Base-by-base conservation (phyloP, 2,797 vertebrate genomes). In the Micrastur ruficollis region DNA sequence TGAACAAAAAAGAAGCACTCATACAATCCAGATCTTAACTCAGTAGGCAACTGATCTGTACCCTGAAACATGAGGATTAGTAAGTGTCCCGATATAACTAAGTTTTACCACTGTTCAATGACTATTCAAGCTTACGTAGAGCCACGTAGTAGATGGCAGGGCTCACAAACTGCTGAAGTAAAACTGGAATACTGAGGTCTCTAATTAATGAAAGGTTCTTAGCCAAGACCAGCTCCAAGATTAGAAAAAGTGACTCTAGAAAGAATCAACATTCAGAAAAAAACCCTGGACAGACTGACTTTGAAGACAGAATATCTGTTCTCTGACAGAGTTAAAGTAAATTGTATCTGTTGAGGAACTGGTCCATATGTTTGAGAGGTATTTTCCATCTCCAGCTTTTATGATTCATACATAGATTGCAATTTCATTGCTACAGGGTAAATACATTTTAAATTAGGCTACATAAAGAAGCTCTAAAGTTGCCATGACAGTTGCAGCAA, bases 371-470 rank as follows among this genome's bases (percentile, higher is more conserved):
- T 70, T 95, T 50, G 59, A 81, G 58, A 90, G 70, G 58, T 84
- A 71, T 93, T 90, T 91, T 95, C 90, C 66, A 90, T 81, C 79
- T 81, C 68, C 46, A 83, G 56, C 34, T 93, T 81, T 92, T 87
- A 86, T 75, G 71, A 94, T 80, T 95, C 81, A 87, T 52, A 81
- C 52, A 93, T 52, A 84, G 86, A 93, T 70, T 81, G 40, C 27
- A 81, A 55, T 82, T 90, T 89, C 78, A 73, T 75, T 80, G 86
- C 90, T 95, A 92, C 3, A 0, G 81, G 93, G 89, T 96, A 95
- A 94, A 93, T 89, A 95, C 86, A 87, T 92, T 95, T 94, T 91
- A 94, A 95, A 90, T 86, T 86, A 95, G 53, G 63, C 87, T 91
- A 68, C 38, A 74, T 89, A 83, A 92, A 90, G 76, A 59, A 80